Base-by-base conservation (phyloP, 2,113 vertebrate genomes). In the Python bivittatus region DNA sequence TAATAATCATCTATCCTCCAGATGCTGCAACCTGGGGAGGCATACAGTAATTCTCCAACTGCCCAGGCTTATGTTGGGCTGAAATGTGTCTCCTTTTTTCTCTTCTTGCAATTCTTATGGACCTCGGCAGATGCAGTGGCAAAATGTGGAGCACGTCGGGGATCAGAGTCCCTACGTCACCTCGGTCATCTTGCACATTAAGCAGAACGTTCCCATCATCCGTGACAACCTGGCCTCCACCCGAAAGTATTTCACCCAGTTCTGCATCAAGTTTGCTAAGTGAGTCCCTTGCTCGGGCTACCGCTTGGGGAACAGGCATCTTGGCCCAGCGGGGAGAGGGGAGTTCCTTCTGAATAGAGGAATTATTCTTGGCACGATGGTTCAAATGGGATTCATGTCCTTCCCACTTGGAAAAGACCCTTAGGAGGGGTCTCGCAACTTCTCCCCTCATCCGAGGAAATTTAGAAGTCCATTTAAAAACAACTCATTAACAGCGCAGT, bases 251-350 rank as follows among this genome's bases (percentile, higher is more conserved):
- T 99, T 99, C 97, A 99, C 99, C 8, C 99, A 99, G 96, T 99
- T 99, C 98, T 99, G 99, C 97, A 99, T 99, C 91, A 99, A 99
- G 94, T 99, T 99, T 96, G 99, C 99, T 86, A 99, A 99, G 99
- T 99, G 95, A 98, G 97, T 97, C 20, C 44, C 90, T 27, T 11
- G 9, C 0, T 7, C 0, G 0, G 3, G 29, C 3, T n/a, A 6
- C 29, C 4, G 11, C n/a, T n/a, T 48, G 5, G 44, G 44, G 56
- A 57, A 22, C 56, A 3, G 20, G 20, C 56, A 57, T 22, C 20
- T 57, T 20, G 56, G 56, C 3, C 44, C 56, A 5, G 4, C 6
- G 17, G 56, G 56, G 5, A 57, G 17, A 20, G 15, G 56, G 17
- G 20, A 57, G 20, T 57, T 57, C 56, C 56, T 57, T 57, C 17